These are phyloP conservation scores for Cirrhinus molitorella DNA, from an alignment of 2,797 vertebrate species.

Conservation along the genomic window DNA sequence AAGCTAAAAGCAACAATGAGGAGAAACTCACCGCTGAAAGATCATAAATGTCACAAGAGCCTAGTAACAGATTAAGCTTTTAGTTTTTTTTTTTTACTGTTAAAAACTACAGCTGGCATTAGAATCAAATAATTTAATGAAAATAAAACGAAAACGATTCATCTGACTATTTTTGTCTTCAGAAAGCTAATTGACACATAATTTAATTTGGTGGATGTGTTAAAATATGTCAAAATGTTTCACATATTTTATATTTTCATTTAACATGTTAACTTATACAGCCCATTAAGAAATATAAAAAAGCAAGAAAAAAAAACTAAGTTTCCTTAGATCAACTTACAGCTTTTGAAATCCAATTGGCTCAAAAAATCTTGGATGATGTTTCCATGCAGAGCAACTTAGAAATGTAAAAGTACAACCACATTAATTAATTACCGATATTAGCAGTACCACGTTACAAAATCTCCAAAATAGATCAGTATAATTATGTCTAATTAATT, in stretches of 20 bases:
- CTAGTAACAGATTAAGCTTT: background rate
- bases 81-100: background rate
- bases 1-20: background rate
- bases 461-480: conserved; percentile 13
- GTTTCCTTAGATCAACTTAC: no score
- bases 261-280: no score
- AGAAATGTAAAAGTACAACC: background rate
- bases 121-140: background rate
- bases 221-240: no score
- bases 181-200: background rate
- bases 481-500: background rate
- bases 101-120: background rate
- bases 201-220: background rate
- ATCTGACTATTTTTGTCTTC: background rate
- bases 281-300: no score
- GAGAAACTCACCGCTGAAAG: background rate
- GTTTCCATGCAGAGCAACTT: background rate
- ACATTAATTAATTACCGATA: background rate
- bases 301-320: no score
- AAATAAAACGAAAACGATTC: background rate
- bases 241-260: no score
- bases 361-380: no score
- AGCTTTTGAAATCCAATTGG: no score
- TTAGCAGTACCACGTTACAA: background rate
- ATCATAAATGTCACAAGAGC: background rate